Conservation (phyloP, 2,888 invertebrate genomes). For the Gastrophysa polygoni region DNA sequence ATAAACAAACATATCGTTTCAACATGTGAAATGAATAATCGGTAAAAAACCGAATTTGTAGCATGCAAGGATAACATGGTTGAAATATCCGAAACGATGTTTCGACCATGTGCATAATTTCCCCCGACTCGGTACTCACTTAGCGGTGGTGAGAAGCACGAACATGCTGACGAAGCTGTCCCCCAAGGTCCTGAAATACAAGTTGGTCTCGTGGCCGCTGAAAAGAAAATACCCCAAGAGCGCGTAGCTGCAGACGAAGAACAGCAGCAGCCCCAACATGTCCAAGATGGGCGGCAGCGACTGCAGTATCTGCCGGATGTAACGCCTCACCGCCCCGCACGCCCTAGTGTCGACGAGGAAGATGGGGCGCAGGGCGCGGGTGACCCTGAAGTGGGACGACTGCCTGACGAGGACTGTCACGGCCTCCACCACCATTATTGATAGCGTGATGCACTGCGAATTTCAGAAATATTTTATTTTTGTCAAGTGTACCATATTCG, state of each 20-base stretch:
- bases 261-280: slow-evolving; percentile 83
- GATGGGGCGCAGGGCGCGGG: slow-evolving; percentile 85
- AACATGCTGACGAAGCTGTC: slow-evolving; percentile 89
- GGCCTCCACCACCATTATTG: slow-evolving; percentile 84
- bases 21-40: no score
- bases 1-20: no score
- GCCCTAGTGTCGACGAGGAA: slow-evolving; percentile 87
- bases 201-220: slow-evolving; percentile 72
- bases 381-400: slow-evolving; percentile 84
- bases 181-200: slow-evolving; percentile 78
- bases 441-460: slow-evolving; percentile 76
- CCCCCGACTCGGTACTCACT: slow-evolving; percentile 72
- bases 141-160: slow-evolving; percentile 88
- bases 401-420: slow-evolving; percentile 79
- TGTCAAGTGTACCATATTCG: no score
- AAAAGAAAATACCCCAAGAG: slow-evolving; percentile 84
- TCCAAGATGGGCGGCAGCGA: slow-evolving; percentile 86
- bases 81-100: no score
- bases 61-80: no score
- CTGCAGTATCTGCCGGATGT: slow-evolving; percentile 81
- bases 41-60: no score
- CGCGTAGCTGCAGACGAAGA: slow-evolving; percentile 84
- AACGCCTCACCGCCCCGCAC: slow-evolving; percentile 75
- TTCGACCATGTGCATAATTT: background rate
- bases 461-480: no score